Evolutionary conservation across 2,888 invertebrate genomes (phyloP).

Genomic region (Ectemnius lituratus): DNA sequence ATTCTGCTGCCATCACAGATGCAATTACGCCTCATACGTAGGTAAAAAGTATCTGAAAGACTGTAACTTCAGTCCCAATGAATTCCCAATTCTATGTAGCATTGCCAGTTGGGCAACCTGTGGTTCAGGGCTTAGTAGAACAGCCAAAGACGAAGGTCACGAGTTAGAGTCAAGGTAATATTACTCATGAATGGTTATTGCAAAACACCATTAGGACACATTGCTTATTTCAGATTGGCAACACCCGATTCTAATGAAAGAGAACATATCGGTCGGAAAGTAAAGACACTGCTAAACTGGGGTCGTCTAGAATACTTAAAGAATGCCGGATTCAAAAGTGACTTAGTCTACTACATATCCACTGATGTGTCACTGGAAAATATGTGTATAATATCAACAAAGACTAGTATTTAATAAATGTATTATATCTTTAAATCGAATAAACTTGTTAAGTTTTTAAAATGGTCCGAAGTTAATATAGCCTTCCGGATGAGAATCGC

Average conservation of each 20-base stretch:
- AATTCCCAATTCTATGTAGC: conserved; percentile 88
- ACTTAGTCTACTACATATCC: conserved; percentile 84
- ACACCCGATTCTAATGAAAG: conserved; percentile 70
- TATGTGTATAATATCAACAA: conserved; percentile 84
- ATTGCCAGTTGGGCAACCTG: conserved; percentile 95
- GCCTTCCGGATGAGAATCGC: too few relatives aligned
- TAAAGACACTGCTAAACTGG: conserved; percentile 88
- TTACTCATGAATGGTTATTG: neutral
- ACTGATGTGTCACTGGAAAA: conserved; percentile 86
- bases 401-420: too few relatives aligned
- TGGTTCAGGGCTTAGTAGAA: conserved; percentile 83
- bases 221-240: conserved; percentile 12
- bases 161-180: conserved; percentile 18
- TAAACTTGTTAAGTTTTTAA: too few relatives aligned
- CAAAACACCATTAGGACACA: too few relatives aligned
- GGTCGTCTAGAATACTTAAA: conserved; percentile 84
- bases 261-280: conserved; percentile 84
- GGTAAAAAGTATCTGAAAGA: conserved; percentile 82
- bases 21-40: conserved; percentile 85
- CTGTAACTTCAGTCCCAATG: conserved; percentile 80
- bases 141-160: conserved; percentile 64
- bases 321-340: conserved; percentile 81
- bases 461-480: too few relatives aligned
- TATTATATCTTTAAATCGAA: too few relatives aligned
- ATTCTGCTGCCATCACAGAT: conserved; percentile 94